Percentiles rank a stretch among this genome's conserved stretches.
Conservation (phyloP, 2,888 invertebrate genomes). For the Alentia gelatinosa region DNA sequence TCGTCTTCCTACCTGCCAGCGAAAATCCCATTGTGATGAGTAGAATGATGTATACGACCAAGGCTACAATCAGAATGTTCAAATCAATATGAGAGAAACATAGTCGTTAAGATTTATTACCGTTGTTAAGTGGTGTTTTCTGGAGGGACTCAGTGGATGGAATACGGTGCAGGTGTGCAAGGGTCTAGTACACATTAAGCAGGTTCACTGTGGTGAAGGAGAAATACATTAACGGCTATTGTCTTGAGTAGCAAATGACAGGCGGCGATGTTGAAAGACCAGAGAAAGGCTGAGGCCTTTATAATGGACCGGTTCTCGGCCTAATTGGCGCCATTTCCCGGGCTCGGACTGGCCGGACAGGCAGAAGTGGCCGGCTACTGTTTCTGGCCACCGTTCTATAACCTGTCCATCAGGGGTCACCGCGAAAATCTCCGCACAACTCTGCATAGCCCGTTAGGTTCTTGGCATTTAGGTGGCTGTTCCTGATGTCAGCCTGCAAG, state of each 20-base stretch:
- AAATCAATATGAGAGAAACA: too few relatives aligned
- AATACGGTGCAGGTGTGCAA: background rate
- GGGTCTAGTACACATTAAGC: background rate
- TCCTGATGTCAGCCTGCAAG: background rate
- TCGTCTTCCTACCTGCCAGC: too few relatives aligned
- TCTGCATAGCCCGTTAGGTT: background rate
- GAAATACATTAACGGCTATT: slow-evolving; percentile 13
- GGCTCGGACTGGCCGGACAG: background rate
- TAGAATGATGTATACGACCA: too few relatives aligned
- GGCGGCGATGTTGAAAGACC: slow-evolving; percentile 9
- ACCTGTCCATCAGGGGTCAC: background rate
- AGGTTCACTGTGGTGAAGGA: background rate
- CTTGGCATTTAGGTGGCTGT: background rate
- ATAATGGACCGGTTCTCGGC: slow-evolving; percentile 6
- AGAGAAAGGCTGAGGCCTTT: slow-evolving; percentile 26
- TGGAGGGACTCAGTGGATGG: background rate
- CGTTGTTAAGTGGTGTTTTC: too few relatives aligned
- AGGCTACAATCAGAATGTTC: too few relatives aligned
- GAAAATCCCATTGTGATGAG: too few relatives aligned
- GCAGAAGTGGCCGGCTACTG: slow-evolving; percentile 16
- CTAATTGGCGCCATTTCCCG: slow-evolving; percentile 40
- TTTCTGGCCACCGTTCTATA: background rate
- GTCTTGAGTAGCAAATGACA: slow-evolving; percentile 25
- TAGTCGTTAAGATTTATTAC: too few relatives aligned
- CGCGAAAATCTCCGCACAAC: background rate